These are phyloP conservation scores for Epinotia brunnichana DNA, from an alignment of 2,888 invertebrate genomes.

Conservation along the genomic window DNA sequence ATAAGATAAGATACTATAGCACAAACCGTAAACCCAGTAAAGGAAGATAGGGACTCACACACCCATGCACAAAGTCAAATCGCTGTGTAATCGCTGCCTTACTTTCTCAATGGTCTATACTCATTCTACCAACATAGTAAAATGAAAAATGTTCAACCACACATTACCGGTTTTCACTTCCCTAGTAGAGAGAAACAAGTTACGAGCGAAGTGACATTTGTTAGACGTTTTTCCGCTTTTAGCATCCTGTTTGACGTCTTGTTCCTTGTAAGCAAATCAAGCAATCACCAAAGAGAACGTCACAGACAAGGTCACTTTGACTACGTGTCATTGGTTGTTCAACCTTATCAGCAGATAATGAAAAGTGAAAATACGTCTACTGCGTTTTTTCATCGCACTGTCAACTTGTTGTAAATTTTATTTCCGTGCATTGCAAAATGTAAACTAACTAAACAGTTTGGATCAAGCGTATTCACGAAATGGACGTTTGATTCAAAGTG, in stretches of 20 bases:
- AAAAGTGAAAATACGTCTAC: neutral
- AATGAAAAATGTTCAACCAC: neutral
- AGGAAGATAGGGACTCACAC: no score
- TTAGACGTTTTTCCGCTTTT: neutral
- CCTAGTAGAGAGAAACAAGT: neutral
- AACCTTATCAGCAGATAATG: neutral
- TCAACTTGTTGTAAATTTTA: constrained; percentile 10
- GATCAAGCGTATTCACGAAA: neutral
- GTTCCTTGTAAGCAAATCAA: neutral
- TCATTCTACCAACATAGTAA: neutral
- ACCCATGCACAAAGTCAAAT: no score
- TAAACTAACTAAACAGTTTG: constrained; percentile 35
- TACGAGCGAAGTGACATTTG: neutral
- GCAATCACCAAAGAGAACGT: constrained; percentile 17
- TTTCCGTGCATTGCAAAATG: neutral
- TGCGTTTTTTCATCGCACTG: neutral
- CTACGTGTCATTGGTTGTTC: constrained; percentile 2
- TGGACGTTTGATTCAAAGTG: constrained; percentile 32
- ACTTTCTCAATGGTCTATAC: no score
- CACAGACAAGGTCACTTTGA: constrained; percentile 10
- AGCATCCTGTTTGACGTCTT: neutral
- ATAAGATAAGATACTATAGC: no score
- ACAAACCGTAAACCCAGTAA: no score
- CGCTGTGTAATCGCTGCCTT: no score
- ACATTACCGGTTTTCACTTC: constrained; percentile 25